phyloP scores from a whole-genome alignment of 2,113 vertebrate species.

The Callopanchax toddi region DNA sequence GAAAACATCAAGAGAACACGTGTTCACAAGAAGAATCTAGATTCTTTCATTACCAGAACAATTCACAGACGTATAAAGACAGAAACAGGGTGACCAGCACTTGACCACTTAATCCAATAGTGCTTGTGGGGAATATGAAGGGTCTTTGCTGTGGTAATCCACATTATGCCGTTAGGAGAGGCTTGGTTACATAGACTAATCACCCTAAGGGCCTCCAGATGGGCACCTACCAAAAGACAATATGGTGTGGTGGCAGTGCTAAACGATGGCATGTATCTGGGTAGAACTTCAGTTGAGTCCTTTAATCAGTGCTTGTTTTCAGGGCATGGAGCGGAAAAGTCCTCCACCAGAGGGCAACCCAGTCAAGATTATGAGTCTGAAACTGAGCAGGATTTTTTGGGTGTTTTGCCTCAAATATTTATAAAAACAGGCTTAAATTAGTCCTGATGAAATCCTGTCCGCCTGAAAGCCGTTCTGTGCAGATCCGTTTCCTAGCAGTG shows the following conservation, averaged over 20 bases:
- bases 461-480: conserved; percentile 38
- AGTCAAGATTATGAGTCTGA: conserved; percentile 15
- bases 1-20: background rate
- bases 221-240: conserved; percentile 26
- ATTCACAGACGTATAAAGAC: background rate
- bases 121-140: conserved; percentile 40
- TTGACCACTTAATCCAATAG: conserved; percentile 49
- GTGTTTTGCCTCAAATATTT: conserved; percentile 34
- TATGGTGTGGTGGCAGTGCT: background rate
- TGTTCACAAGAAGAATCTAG: background rate
- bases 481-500: conserved; percentile 41
- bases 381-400: too few relatives aligned
- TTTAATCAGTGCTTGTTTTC: background rate
- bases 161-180: conserved; percentile 51
- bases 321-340: too few relatives aligned
- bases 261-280: conserved; percentile 2
- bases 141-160: conserved; percentile 46
- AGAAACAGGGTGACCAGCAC: conserved; percentile 18
- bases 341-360: conserved; percentile 61
- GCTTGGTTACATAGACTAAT: conserved; percentile 44
- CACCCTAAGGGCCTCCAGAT: conserved; percentile 36
- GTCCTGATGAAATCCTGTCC: conserved; percentile 44
- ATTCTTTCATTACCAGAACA: background rate
- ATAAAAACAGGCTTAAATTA: conserved; percentile 39
- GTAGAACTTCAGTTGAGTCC: background rate